Evolutionary conservation across 2,113 vertebrate species (phyloP), one percentile per base, ranked within the genome.

Genomic region (Stegostoma tigrinum): DNA sequence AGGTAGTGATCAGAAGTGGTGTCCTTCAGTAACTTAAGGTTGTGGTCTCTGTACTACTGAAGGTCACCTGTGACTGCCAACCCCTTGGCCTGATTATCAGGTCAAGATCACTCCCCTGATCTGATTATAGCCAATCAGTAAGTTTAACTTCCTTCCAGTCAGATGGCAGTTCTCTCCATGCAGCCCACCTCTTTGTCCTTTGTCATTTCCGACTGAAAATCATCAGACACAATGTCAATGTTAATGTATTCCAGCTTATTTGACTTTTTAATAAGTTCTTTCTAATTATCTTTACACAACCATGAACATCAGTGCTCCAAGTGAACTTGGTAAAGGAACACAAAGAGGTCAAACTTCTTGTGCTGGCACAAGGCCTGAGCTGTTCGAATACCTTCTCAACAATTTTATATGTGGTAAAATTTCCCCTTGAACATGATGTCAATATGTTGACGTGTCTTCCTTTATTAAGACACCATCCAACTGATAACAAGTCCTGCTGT

Each of bases 391-490:
- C 98, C 94, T 68, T 34, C 94, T 95, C 42, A 95, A 48, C 94
- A 95, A 68, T 95, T 95, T 94, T 95, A 95, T 45, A 95, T 72
- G 96, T 97, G 98, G 98, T 98, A 97, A 97, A 98, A 98, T 98
- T 98, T 98, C 98, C 98, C 98, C 98, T 98, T 98, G 98, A 99
- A 99, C 98, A 99, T 97, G 98, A 98, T 99, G 98, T 99, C 99
- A 99, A 99, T 99, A 99, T 99, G 99, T 99, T 99, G 98, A 98
- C 98, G 98, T 97, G 98, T 98, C 98, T 98, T 97, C 98, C 98
- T 99, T 99, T 99, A 99, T 99, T 99, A 99, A 99, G 99, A 99
- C 97, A 97, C 98, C 98, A 98, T 99, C 98, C 98, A 98, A 99
- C 98, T 98, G 98, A 98, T 99, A 99, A 99, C 98, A 98, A 98